phyloP scores from a whole-genome alignment of 2,797 vertebrate species.

The Anguilla anguilla region DNA sequence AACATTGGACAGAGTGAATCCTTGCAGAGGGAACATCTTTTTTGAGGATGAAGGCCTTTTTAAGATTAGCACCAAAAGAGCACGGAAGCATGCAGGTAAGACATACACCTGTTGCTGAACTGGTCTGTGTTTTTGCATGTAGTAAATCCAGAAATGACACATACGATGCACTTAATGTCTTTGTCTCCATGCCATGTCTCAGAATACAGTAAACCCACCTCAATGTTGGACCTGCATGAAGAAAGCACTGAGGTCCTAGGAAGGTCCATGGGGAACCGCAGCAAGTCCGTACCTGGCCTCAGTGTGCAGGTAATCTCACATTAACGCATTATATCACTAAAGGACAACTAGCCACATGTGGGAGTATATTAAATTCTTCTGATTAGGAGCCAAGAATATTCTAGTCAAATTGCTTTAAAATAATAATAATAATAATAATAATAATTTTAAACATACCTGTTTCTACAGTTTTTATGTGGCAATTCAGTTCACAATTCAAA shows the following conservation, averaged over 20 bases:
- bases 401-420: too few relatives aligned
- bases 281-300: slow-evolving; percentile 89
- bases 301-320: slow-evolving; percentile 70
- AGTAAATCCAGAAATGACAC: not conserved
- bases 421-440: too few relatives aligned
- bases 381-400: too few relatives aligned
- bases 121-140: not conserved
- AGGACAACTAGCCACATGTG: not conserved
- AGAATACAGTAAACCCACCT: slow-evolving; percentile 71
- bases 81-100: slow-evolving; percentile 77
- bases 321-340: not conserved
- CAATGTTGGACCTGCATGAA: slow-evolving; percentile 80
- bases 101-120: not conserved
- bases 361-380: too few relatives aligned
- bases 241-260: slow-evolving; percentile 53
- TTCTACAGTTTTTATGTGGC: too few relatives aligned
- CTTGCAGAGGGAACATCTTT: slow-evolving; percentile 40
- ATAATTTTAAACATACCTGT: too few relatives aligned
- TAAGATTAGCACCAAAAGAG: slow-evolving; percentile 84
- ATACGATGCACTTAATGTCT: not conserved
- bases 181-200: not conserved
- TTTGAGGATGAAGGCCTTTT: slow-evolving; percentile 80
- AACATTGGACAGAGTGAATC: slow-evolving; percentile 27
- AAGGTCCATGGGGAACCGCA: slow-evolving; percentile 79
- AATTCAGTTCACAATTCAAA: too few relatives aligned